These are phyloP conservation scores for Plecotus auritus DNA, from an alignment of 2,113 vertebrate species.

Conservation along the genomic window DNA sequence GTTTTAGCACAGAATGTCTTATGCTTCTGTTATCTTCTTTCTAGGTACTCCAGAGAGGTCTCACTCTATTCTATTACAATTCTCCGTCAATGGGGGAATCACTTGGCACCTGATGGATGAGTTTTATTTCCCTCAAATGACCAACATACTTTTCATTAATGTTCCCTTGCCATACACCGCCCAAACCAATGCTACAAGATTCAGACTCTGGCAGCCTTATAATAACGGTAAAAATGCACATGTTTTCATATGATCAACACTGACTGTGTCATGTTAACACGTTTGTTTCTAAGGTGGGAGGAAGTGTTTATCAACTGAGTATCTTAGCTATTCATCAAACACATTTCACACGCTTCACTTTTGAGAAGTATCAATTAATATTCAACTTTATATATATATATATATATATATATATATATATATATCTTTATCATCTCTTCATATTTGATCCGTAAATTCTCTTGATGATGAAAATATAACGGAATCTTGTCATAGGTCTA, in stretches of 20 bases:
- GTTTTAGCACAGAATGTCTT: neutral
- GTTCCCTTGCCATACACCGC: constrained; percentile 90
- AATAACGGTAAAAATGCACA: constrained; percentile 87
- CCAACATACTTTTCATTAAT: constrained; percentile 94
- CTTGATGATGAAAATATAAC: neutral
- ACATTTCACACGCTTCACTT: neutral
- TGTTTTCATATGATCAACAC: neutral
- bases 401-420: neutral
- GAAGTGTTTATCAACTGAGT: constrained; percentile 24
- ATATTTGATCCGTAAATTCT: neutral
- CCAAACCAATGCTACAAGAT: constrained; percentile 93
- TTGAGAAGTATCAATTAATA: neutral
- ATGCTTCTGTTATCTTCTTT: constrained; percentile 34
- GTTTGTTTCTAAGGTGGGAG: constrained; percentile 30
- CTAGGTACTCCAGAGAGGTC: constrained; percentile 94
- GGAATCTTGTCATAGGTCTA: neutral
- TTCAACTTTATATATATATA: neutral
- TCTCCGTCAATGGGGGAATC: constrained; percentile 94
- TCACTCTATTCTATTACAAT: constrained; percentile 95
- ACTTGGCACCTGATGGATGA: constrained; percentile 97
- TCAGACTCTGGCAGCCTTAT: constrained; percentile 97
- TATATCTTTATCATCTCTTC: neutral
- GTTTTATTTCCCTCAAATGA: constrained; percentile 96
- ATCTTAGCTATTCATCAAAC: neutral
- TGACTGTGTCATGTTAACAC: constrained; percentile 1